Evolutionary conservation across 2,797 vertebrate species (phyloP), one percentile per base, ranked within the genome.

Genomic region (Psittacula derbiana): DNA sequence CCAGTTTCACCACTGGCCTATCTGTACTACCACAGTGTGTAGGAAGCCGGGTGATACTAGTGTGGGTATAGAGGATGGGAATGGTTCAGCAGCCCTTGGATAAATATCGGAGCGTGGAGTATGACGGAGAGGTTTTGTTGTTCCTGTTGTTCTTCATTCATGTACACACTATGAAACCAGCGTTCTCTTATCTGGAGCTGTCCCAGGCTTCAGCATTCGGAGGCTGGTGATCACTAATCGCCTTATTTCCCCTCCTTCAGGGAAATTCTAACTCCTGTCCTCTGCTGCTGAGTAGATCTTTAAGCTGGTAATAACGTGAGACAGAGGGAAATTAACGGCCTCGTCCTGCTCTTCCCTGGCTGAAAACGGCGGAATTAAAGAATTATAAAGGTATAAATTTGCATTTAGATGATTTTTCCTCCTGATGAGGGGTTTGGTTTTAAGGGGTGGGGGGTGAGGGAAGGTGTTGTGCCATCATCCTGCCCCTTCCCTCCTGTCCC

Each of bases 21-120:
- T 18, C 38, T 21, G 25, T 4, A 0, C 49, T 14, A 2, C 4
- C 36, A 76, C n/a, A 12, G 57, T 0, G 8, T 3, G 33, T 2
- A 19, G 67, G 52, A 5, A 25, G 33, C 13, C 0, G 6, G 20
- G 73, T 17, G 4, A 41, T 9, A 0, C 4, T 4, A 4, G 50
- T 3, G 43, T 4, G 69, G 50, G 8, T 8, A 53, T 53, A 1
- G 4, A 10, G 71, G 49, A 10, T 11, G 15, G 70, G 43, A 20
- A 11, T 16, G 5, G 19, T 9, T 47, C 69, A 24, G 88, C 62
- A 72, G 69, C 6, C 21, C 62, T 41, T 2, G 84, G 81, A 6
- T 66, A 62, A 27, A 23, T 50, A 6, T 2, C 21, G 4, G 47
- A 18, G 49, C 0, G 0, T 0, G 8, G 80, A 55, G 13, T 13